Evolutionary conservation across 2,888 invertebrate species (phyloP).

Genomic region (Diplolepis rosae): DNA sequence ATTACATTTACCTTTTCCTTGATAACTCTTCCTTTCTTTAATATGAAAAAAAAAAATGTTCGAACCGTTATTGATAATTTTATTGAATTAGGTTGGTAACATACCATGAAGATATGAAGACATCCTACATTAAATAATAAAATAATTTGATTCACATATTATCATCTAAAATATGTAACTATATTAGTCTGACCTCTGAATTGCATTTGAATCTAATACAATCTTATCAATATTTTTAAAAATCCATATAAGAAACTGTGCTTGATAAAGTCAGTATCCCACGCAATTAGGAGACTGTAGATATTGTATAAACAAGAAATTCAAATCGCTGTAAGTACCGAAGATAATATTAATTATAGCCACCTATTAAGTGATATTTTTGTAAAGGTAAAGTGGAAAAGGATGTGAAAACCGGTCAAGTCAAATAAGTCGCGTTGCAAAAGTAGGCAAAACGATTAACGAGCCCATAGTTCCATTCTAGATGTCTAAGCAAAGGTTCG

Average conservation of each 20-base stretch:
- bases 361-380: slow-evolving; percentile 10
- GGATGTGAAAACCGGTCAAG: slow-evolving; percentile 8
- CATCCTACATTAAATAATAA: not conserved
- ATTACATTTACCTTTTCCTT: slow-evolving; percentile 14
- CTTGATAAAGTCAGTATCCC: too few species aligned
- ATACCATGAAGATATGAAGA: not conserved
- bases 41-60: not conserved
- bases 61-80: not conserved
- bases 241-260: too few species aligned
- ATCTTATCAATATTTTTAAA: too few species aligned
- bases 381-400: not conserved
- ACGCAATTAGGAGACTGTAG: too few species aligned
- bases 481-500: slow-evolving; percentile 14
- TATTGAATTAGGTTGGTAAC: not conserved
- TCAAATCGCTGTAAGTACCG: not conserved
- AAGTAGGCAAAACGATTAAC: slow-evolving; percentile 30
- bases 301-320: not conserved
- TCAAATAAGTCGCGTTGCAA: slow-evolving; percentile 3
- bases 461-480: slow-evolving; percentile 22
- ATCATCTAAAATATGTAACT: too few species aligned
- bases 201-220: too few species aligned
- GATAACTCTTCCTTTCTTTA: not conserved
- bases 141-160: too few species aligned
- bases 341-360: slow-evolving; percentile 19
- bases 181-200: too few species aligned